Base-by-base conservation (phyloP, 2,113 vertebrate genomes). In the Mola mola region DNA sequence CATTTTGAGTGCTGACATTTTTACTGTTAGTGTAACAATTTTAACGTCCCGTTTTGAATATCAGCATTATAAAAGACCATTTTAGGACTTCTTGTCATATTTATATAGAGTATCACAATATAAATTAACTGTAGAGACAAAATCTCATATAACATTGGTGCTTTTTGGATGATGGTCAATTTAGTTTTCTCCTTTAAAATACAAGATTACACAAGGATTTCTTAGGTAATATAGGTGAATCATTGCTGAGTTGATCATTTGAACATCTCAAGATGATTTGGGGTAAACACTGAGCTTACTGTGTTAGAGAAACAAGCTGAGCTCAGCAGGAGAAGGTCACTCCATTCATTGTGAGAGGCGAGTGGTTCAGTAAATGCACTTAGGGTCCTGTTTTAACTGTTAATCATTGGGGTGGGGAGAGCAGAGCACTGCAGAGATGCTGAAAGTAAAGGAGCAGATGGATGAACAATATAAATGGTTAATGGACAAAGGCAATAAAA, bases 281-380 rank as follows among this genome's bases (percentile, higher is more conserved):
- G 22, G 49, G n/a, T 31, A 62, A 52, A 44, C 41, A 36, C 28
- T 52, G 38, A 58, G 40, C 19, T 60, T 15, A 25, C 21, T 17
- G 21, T 37, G 34, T 11, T 8, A 19, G 48, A 37, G 44, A 62
- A 66, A 66, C 36, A 55, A 47, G 75, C 51, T 73, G 65, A 79
- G 60, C 71, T 72, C 64, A 79, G 68, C 62, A 66, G 44, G 36
- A 49, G 42, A 24, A 36, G 59, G 55, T 66, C 63, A 34, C 38
- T 40, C 38, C 44, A 36, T 66, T 25, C 28, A 6, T 4, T 47
- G 19, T 37, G 20, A 55, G 25, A 65, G 49, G 49, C 20, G 50
- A 40, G 6, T 44, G 37, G 34, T 51, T 66, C 53, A 63, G 47
- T 11, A 37, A 61, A 59, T 62, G 75, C 72, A 79, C 72, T 74